Conservation (phyloP, 2,888 invertebrate species). For the Hirudinaria manillensis region DNA sequence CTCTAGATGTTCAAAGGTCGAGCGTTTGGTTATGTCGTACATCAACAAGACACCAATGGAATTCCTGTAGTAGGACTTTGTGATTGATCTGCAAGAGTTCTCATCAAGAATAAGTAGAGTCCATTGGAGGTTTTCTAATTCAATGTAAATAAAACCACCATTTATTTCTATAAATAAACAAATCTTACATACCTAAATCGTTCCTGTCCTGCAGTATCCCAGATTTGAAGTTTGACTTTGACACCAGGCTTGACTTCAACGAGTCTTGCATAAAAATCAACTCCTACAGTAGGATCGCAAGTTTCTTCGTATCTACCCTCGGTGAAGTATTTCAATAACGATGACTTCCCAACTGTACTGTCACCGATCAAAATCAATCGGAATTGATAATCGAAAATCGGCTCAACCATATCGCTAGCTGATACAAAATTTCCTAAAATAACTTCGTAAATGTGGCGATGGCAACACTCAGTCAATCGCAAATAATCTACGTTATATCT, state of each 20-base stretch:
- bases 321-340: conserved; percentile 67
- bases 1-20: conserved; percentile 87
- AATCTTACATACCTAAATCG: conserved; percentile 67
- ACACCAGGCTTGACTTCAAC: conserved; percentile 90
- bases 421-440: too few species aligned
- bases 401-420: conserved; percentile 48
- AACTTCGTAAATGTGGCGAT: too few species aligned
- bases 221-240: conserved; percentile 89
- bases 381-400: conserved; percentile 96
- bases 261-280: conserved; percentile 92
- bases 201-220: conserved; percentile 98
- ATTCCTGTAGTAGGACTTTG: conserved; percentile 95
- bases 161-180: neutral
- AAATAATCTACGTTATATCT: too few species aligned
- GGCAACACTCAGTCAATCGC: too few species aligned
- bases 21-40: conserved; percentile 69
- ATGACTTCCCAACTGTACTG: conserved; percentile 96
- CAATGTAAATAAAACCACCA: neutral
- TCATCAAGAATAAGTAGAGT: neutral
- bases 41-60: conserved; percentile 92
- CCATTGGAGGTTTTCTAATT: neutral
- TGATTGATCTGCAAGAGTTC: conserved; percentile 68
- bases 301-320: conserved; percentile 59
- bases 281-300: conserved; percentile 96
- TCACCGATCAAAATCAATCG: conserved; percentile 94